Evolutionary conservation across 23 tunicate genomes (phyloP).

Genomic region (Botrylloides violaceus): DNA sequence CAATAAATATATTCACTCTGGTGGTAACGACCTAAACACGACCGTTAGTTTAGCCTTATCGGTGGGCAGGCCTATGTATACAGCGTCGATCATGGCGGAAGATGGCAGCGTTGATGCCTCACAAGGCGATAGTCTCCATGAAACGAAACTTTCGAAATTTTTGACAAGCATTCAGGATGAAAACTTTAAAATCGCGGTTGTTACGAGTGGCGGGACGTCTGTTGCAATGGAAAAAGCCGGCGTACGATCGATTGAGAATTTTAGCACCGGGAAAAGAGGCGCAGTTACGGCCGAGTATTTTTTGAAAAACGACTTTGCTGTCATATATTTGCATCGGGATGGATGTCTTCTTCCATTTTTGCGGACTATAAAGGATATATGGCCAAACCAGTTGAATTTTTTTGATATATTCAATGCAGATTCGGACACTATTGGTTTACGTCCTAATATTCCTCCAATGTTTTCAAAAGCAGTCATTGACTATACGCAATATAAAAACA

Average conservation of each 20-base stretch:
- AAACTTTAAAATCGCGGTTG: slow-evolving; percentile 37
- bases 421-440: not conserved
- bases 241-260: slow-evolving; percentile 75
- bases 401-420: slow-evolving; percentile 27
- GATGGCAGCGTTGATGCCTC: too few species aligned
- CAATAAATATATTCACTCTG: too few species aligned
- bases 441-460: not conserved
- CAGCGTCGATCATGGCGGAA: too few species aligned
- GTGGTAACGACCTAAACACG: too few species aligned
- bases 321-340: slow-evolving; percentile 52
- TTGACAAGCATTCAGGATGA: not conserved
- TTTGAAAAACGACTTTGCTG: slow-evolving; percentile 38
- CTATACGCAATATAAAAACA: not conserved
- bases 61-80: too few species aligned
- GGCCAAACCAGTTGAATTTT: slow-evolving; percentile 1
- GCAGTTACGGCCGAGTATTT: slow-evolving; percentile 77
- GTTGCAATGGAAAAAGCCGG: slow-evolving; percentile 62
- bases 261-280: slow-evolving; percentile 90
- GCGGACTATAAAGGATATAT: slow-evolving; percentile 2
- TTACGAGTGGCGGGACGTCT: slow-evolving; percentile 82
- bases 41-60: too few species aligned
- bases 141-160: too few species aligned
- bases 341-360: slow-evolving; percentile 55
- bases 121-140: too few species aligned
- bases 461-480: not conserved